Percentiles rank a stretch among this genome's conserved stretches.
Evolutionary conservation across 2,113 vertebrate species (phyloP).

Genomic region (Aptenodytes forsteri): DNA sequence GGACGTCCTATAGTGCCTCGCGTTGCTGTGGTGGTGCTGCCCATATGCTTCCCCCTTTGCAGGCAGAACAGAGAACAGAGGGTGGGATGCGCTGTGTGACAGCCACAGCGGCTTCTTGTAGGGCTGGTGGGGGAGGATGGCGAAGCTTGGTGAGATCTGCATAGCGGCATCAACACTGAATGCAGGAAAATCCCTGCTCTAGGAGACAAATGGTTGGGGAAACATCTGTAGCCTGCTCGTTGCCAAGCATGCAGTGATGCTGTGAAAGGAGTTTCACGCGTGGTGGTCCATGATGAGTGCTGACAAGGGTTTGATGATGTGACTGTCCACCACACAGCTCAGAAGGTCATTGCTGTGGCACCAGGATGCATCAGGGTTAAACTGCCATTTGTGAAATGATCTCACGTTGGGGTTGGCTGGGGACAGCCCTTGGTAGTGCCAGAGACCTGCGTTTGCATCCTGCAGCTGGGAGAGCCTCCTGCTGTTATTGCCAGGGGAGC

Average conservation of each 20-base stretch:
- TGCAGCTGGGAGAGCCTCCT: neutral
- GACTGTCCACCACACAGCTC: neutral
- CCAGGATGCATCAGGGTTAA: neutral
- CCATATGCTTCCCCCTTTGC: rapidly evolving
- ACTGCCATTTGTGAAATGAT: neutral
- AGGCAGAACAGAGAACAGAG: neutral
- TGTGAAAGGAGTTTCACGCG: rapidly evolving
- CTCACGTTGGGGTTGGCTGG: neutral
- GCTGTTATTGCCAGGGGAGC: slow-evolving; percentile 10
- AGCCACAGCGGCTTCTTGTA: rapidly evolving
- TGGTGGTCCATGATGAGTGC: neutral
- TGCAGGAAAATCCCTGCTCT: neutral
- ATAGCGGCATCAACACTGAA: rapidly evolving
- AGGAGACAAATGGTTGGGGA: neutral
- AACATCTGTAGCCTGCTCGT: neutral
- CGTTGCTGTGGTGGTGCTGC: neutral
- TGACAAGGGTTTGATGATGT: neutral
- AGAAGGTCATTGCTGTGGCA: neutral
- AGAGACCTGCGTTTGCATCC: neutral
- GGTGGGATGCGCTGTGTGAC: neutral
- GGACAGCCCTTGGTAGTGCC: neutral
- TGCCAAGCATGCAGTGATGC: neutral
- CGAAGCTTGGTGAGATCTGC: neutral
- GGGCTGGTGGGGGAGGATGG: neutral
- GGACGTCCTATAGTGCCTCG: neutral